phyloP scores from a whole-genome alignment of 1,140 invertebrate genomes.

The Cotesia typhae region DNA sequence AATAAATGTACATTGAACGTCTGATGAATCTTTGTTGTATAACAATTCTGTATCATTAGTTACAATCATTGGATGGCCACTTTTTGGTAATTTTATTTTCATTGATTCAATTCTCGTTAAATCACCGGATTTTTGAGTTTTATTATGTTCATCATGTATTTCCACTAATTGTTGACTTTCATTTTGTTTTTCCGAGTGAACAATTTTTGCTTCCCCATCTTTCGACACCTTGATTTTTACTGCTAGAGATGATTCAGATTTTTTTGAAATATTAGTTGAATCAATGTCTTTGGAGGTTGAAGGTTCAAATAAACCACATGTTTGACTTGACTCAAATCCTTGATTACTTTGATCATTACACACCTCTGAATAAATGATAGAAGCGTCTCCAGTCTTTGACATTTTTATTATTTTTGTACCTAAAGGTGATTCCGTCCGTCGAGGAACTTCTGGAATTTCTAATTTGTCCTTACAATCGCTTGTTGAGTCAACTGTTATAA shows the following conservation, averaged over 20 bases:
- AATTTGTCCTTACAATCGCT: slow-evolving; percentile 51
- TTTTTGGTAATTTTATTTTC: slow-evolving; percentile 61
- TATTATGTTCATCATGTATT: slow-evolving; percentile 35
- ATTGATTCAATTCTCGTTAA: slow-evolving; percentile 40
- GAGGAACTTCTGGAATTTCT: slow-evolving; percentile 47
- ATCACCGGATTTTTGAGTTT: slow-evolving; percentile 38
- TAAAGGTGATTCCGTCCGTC: slow-evolving; percentile 49
- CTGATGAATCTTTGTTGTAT: slow-evolving; percentile 42
- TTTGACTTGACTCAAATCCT: slow-evolving; percentile 38
- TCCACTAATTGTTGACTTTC: slow-evolving; percentile 36
- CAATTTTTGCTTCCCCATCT: slow-evolving; percentile 61
- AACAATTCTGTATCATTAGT: slow-evolving; percentile 43
- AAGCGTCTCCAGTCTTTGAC: slow-evolving; percentile 49
- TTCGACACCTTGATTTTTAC: slow-evolving; percentile 64
- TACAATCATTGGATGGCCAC: slow-evolving; percentile 58
- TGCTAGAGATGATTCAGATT: slow-evolving; percentile 55
- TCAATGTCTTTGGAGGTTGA: slow-evolving; percentile 1
- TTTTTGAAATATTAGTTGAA: slow-evolving; percentile 39
- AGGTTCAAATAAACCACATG: slow-evolving; percentile 1
- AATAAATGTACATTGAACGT: slow-evolving; percentile 36
- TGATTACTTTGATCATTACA: slow-evolving; percentile 37
- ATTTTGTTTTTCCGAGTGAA: slow-evolving; percentile 45
- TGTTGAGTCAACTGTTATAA: slow-evolving; percentile 44
- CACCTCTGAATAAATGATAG: slow-evolving; percentile 47
- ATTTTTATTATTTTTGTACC: slow-evolving; percentile 51